Evolutionary conservation across 2,797 vertebrate species (phyloP).

Genomic region (Darevskia mixta): DNA sequence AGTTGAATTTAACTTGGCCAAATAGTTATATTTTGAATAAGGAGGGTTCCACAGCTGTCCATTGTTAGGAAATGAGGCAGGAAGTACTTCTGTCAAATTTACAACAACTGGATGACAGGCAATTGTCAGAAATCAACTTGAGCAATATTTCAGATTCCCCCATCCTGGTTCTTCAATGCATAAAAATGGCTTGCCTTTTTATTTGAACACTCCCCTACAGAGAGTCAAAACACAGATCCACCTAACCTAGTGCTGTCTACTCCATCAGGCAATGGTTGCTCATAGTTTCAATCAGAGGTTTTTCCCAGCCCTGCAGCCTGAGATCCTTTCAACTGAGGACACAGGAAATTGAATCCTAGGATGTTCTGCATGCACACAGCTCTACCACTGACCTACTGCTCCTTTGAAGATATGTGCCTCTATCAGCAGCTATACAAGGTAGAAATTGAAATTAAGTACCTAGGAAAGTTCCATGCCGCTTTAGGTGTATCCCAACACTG

Average conservation of each 20-base stretch:
- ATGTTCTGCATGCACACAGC: background rate
- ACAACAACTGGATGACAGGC: background rate
- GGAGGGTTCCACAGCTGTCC: background rate
- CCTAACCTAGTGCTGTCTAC: background rate
- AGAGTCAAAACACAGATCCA: background rate
- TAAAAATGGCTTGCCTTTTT: background rate
- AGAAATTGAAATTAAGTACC: background rate
- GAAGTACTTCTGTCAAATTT: background rate
- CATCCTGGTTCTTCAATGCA: background rate
- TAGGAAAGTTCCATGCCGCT: background rate
- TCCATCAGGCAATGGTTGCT: background rate
- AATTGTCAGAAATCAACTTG: background rate
- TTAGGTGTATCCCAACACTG: background rate
- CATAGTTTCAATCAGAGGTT: background rate
- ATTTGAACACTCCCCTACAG: background rate
- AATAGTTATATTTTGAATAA: background rate
- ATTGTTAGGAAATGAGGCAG: background rate
- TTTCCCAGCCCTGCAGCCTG: background rate
- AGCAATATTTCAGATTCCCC: background rate
- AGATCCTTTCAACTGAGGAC: background rate
- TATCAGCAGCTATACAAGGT: constrained; percentile 23
- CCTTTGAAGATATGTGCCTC: background rate
- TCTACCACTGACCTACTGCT: background rate
- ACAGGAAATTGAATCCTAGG: background rate
- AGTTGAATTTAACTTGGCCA: too few species aligned